These are phyloP conservation scores for Araneus ventricosus DNA, from an alignment of 1,140 invertebrate genomes.

Conservation along the genomic window DNA sequence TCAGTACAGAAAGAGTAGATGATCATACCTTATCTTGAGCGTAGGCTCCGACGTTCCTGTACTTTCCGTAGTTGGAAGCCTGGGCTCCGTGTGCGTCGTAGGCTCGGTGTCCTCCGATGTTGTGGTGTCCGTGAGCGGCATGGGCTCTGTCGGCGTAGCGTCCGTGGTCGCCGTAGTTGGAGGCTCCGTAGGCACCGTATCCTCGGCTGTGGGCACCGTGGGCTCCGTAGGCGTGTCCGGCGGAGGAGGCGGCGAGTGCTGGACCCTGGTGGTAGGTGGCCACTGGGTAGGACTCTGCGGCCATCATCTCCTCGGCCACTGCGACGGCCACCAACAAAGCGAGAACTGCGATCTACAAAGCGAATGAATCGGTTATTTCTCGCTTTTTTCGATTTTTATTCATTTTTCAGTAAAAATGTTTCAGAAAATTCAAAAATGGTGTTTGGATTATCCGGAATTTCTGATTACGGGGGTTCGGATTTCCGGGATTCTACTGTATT, in stretches of 20 bases:
- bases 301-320: conserved; percentile 70
- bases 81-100: conserved; percentile 71
- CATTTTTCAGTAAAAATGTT: no score
- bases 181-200: conserved; percentile 56
- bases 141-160: conserved; percentile 64
- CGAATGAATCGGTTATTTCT: no score
- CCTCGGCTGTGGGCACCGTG: conserved; percentile 54
- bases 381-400: no score
- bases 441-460: no score
- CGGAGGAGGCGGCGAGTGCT: conserved; percentile 26
- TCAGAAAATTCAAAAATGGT: not conserved
- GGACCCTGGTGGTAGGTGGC: conserved; percentile 60
- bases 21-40: conserved; percentile 67
- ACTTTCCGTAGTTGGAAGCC: conserved; percentile 61
- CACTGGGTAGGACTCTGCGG: conserved; percentile 71
- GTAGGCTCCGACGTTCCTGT: conserved; percentile 63
- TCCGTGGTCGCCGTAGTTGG: conserved; percentile 70
- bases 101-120: conserved; percentile 55
- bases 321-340: conserved; percentile 69
- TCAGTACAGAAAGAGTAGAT: no score
- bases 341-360: conserved; percentile 53
- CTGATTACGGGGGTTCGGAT: no score
- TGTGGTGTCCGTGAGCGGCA: conserved; percentile 71
- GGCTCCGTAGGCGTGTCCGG: conserved; percentile 69
- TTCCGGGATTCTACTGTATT: no score